Base-by-base conservation (phyloP, 37 sponge, comb jelly and placozoan species). In the Eunapius fragilis region DNA sequence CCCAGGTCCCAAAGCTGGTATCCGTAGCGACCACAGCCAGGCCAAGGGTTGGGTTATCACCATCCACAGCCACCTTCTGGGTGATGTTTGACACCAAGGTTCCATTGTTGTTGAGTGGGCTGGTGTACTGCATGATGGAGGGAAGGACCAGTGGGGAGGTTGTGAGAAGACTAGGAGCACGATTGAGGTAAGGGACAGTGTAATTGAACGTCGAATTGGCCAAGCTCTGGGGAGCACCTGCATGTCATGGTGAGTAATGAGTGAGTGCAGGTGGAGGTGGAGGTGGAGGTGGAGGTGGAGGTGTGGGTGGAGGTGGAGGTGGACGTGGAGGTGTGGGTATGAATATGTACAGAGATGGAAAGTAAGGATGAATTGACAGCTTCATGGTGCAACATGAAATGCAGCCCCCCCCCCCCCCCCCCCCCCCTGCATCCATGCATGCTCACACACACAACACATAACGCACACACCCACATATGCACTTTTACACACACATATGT, bases 111-210 rank as follows among this genome's bases (percentile, higher is more conserved):
- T 36, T 47, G 10, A 4, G 17, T 25, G 31, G n/a, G 36, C 49
- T 13, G 12, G 71, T 47, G 37, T 92, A 88, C 45, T 92, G 89
- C 10, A 25, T 76, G 71, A 85, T 78, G 69, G 31, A 70, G 13
- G 92, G 84, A 0, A 88, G 79, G n/a, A 37, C 14, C 25, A 37
- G 32, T 12, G 30, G 2, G 3, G 38, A 10, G 22, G 27, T 27
- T 5, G 26, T 36, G 24, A 86, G 30, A 0, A 35, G 25, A 10
- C 72, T 33, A 27, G 93, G 93, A 22, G 89, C 78, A 38, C 93
- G 78, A 75, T 93, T 93, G n/a, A 86, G 47, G 73, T 93, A 93
- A 17, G 38, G 35, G 0, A 93, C 80, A 27, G 4, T 0, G 75
- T 86, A 89, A 22, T 75, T 71, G 85, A 92, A 92, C 0, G 25